phyloP scores from a whole-genome alignment of 2,888 invertebrate species.

The Brenthis ino region DNA sequence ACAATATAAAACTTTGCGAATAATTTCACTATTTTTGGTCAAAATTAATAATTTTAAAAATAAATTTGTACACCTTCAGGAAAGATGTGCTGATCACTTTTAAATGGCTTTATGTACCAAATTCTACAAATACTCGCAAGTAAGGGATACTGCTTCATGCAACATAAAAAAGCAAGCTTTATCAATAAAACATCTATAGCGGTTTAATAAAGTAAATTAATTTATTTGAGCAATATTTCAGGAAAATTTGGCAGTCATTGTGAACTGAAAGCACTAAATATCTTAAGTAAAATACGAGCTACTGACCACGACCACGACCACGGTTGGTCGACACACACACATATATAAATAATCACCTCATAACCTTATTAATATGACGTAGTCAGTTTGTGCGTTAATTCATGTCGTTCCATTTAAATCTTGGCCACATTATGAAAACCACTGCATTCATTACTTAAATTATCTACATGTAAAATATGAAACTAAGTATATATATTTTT shows the following conservation, averaged over 20 bases:
- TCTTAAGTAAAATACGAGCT: slow-evolving; percentile 20
- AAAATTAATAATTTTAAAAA: too few species aligned
- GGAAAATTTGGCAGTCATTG: background rate
- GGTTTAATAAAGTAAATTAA: too few species aligned
- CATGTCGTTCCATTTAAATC: slow-evolving; percentile 30
- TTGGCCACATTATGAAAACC: slow-evolving; percentile 32
- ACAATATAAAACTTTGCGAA: too few species aligned
- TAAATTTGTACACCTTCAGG: too few species aligned
- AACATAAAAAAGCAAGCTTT: too few species aligned
- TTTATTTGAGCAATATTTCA: too few species aligned
- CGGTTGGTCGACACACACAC: slow-evolving; percentile 26
- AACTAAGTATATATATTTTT: slow-evolving; percentile 2
- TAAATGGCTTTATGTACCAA: too few species aligned
- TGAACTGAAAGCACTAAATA: slow-evolving; percentile 14
- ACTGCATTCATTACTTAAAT: slow-evolving; percentile 29
- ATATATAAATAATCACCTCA: slow-evolving; percentile 21
- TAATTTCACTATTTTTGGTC: too few species aligned
- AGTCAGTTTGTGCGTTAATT: slow-evolving; percentile 36
- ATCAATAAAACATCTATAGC: too few species aligned
- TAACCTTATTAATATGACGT: slow-evolving; percentile 36
- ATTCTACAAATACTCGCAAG: too few species aligned
- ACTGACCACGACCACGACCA: slow-evolving; percentile 20
- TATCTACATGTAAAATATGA: slow-evolving; percentile 11
- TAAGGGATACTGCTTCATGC: too few species aligned
- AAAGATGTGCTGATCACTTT: too few species aligned